phyloP scores from a whole-genome alignment of 2,797 vertebrate species.

The Todus mexicanus region DNA sequence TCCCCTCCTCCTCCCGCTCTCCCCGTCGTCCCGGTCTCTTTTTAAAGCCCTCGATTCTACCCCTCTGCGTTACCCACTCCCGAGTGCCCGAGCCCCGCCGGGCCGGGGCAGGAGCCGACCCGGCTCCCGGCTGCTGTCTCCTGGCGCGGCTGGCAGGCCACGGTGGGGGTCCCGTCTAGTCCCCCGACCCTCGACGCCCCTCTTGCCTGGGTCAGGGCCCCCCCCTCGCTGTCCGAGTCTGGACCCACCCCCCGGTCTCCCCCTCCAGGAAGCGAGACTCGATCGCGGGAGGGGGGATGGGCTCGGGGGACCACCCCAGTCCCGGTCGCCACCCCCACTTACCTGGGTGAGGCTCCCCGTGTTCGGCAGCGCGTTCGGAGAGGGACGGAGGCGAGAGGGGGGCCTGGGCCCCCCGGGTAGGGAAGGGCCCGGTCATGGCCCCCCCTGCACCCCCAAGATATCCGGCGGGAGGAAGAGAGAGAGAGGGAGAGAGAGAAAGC shows the following conservation, averaged over 20 bases:
- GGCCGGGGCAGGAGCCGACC: not conserved
- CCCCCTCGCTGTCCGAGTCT: not conserved
- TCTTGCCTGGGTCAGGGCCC: not conserved
- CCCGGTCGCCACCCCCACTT: not conserved
- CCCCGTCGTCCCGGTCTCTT: not conserved
- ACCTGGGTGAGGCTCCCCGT: not conserved
- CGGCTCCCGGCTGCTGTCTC: not conserved
- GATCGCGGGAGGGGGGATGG: not conserved
- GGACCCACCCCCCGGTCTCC: too few species aligned
- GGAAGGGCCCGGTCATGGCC: not conserved
- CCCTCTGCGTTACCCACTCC: not conserved
- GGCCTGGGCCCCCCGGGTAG: not conserved
- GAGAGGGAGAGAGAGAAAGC: not conserved
- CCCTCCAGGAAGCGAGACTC: not conserved
- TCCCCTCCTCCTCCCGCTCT: not conserved
- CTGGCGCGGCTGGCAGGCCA: not conserved
- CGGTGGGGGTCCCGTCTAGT: not conserved
- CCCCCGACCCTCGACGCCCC: accelerated
- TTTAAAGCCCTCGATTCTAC: not conserved
- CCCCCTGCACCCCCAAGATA: not conserved
- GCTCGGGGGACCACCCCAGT: too few species aligned
- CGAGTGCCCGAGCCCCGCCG: not conserved
- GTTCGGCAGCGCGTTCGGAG: not conserved
- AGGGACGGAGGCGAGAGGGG: not conserved
- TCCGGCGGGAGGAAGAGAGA: not conserved